phyloP scores from a whole-genome alignment of 2,113 vertebrate species.

The Anseranas semipalmata region DNA sequence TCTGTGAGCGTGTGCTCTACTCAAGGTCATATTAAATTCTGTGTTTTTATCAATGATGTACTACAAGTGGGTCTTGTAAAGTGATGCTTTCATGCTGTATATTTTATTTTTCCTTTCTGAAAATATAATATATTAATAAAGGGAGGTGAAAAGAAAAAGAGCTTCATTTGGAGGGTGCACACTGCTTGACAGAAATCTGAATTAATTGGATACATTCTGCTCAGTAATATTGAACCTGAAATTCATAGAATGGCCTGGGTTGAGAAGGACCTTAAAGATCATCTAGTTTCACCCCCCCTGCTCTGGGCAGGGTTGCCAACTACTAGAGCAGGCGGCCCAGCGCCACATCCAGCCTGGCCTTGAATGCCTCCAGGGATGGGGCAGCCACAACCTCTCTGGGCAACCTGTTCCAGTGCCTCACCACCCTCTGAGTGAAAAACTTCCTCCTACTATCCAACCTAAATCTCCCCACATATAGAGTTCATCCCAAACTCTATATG shows the following conservation, averaged over 20 bases:
- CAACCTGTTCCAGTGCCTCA: too few relatives aligned
- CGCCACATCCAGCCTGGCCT: too few relatives aligned
- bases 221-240: neutral
- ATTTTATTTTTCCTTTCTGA: neutral
- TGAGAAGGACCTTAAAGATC: too few relatives aligned
- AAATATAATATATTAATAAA: neutral
- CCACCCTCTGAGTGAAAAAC: too few relatives aligned
- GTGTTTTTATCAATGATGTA: neutral
- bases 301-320: too few relatives aligned
- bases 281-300: too few relatives aligned
- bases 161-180: rapidly evolving
- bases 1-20: neutral
- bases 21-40: neutral
- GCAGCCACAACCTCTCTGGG: too few relatives aligned
- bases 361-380: too few relatives aligned
- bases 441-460: too few relatives aligned
- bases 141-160: neutral
- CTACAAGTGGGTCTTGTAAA: neutral
- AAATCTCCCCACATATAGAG: too few relatives aligned
- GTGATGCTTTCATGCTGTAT: neutral
- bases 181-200: neutral
- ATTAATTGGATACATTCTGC: neutral
- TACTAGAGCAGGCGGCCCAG: too few relatives aligned
- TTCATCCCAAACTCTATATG: neutral
- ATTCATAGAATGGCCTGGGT: too few relatives aligned